Base-by-base conservation (phyloP, 2,113 vertebrate species). In the Labrus mixtus region DNA sequence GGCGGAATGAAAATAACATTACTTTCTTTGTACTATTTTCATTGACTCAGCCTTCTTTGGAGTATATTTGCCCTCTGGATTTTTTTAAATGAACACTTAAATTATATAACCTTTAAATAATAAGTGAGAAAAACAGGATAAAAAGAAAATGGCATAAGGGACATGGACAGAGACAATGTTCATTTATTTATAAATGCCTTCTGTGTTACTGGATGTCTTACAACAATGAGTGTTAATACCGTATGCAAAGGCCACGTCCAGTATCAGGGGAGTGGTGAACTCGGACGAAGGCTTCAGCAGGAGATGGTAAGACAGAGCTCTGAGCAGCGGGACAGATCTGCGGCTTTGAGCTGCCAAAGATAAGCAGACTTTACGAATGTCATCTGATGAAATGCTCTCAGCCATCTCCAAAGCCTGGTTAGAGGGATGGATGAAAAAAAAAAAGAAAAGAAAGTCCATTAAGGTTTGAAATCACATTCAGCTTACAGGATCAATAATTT, bases 231-330 rank as follows among this genome's bases (percentile, higher is more conserved):
- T 23, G 15, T 10, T 2, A 53, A 65, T 87, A 99, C 97, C 96
- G 0, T 94, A 99, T 56, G 95, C 93, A 0, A 93, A 98, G 4
- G 94, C 91, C 22, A 98, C 73, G 79, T 98, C 96, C 54, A 96
- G 56, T 7, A 98, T 92, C 22, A 95, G 0, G 0, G 48, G 53
- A 57, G 95, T 94, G 50, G 82, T 87, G 36, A 96, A 88, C 1
- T 93, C 90, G 17, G 58, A 66, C 0, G 94, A 75, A 6, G 94
- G 94, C 79, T 95, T 96, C 93, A 97, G 96, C 6, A 96, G 77
- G 13, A 98, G 89, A 80, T 98, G 95, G 87, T 97, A 97, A 15
- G 97, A 97, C 59, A 97, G 10, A 17, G 96, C 96, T 33, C 96
- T 91, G 53, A 99, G 91, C 69, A 99, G 87, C 0, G 97, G 93